phyloP scores from a whole-genome alignment of 1,140 invertebrate genomes.

The Dreissena polymorpha region DNA sequence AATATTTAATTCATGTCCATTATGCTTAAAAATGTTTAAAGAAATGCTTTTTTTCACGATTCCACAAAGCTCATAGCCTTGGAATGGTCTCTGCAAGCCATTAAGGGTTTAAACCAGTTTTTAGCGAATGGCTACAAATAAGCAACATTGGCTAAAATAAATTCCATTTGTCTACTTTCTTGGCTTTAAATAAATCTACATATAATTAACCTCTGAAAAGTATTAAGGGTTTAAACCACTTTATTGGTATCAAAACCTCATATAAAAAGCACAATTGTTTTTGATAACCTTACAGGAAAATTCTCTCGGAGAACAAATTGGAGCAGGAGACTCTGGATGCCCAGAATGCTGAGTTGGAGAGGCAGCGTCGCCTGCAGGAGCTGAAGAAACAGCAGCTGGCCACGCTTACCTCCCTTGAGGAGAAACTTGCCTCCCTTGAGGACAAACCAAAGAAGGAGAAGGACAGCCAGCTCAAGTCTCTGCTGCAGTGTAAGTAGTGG shows the following conservation, averaged over 20 bases:
- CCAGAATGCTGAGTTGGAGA: conserved; percentile 94
- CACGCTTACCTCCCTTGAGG: conserved; percentile 48
- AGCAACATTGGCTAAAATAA: background rate
- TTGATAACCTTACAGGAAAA: conserved; percentile 85
- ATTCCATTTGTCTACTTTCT: background rate
- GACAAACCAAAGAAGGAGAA: conserved; percentile 69
- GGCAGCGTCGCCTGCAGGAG: conserved; percentile 81
- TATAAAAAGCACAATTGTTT: too few relatives aligned
- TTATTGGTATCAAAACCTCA: background rate
- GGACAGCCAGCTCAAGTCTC: conserved; percentile 75
- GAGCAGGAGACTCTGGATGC: conserved; percentile 95
- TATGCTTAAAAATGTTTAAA: background rate
- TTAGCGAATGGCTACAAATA: too few relatives aligned
- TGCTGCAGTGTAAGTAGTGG: conserved; percentile 71
- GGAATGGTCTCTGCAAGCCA: background rate
- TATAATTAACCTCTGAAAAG: background rate
- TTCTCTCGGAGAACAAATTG: conserved; percentile 94
- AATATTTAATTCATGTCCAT: background rate
- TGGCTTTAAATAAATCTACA: background rate
- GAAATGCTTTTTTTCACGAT: background rate
- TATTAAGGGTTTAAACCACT: background rate
- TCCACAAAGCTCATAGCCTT: background rate
- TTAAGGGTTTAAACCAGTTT: background rate
- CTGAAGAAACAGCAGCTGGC: conserved; percentile 67
- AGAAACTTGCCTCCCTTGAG: conserved; percentile 52